Evolutionary conservation across 2,113 vertebrate genomes (phyloP), one percentile per base, ranked within the genome.

Genomic region (Acrocephalus arundinaceus): DNA sequence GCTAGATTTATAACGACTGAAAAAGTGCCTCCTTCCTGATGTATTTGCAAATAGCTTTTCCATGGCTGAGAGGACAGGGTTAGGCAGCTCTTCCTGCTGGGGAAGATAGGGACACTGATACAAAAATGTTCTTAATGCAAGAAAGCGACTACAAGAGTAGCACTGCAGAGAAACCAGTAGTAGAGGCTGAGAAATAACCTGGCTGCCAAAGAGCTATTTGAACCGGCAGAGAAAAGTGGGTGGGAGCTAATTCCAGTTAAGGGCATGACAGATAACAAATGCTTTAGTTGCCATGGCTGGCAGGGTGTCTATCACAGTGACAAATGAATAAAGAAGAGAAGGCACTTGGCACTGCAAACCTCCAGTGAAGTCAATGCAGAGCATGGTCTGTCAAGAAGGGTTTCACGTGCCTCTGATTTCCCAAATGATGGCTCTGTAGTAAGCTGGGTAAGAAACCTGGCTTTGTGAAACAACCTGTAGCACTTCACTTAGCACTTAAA

Each of bases 121-220:
- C 10, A 67, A 78, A 66, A 59, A 9, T 13, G 6, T 91, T 87
- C 61, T 51, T 45, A 48, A 22, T 61, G 52, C 62, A 52, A n/a
- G 35, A 48, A 1, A 70, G 70, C 0, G 0, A 71, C 68, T 71
- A 37, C 0, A 1, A 52, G 66, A 59, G 35, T 19, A 30, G 49
- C 23, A 33, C 27, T 12, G 9, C 46, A 1, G 4, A 84, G 77
- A 86, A 68, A 65, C 5, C 5, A 16, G 62, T 49, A 86, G 49
- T 58, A 73, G 49, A 73, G 37, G 37, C 83, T 73, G 59, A 76
- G 89, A 75, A 85, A 46, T 24, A 71, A 82, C 52, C 48, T 24
- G 57, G 41, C 39, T 89, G n/a, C 76, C 2, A 4, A 58, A 55
- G 74, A 82, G 61, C 57, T 41, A 28, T 68, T 85, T 85, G 65